Conservation (phyloP, 2,888 invertebrate species). For the Ariolimax columbianus region DNA sequence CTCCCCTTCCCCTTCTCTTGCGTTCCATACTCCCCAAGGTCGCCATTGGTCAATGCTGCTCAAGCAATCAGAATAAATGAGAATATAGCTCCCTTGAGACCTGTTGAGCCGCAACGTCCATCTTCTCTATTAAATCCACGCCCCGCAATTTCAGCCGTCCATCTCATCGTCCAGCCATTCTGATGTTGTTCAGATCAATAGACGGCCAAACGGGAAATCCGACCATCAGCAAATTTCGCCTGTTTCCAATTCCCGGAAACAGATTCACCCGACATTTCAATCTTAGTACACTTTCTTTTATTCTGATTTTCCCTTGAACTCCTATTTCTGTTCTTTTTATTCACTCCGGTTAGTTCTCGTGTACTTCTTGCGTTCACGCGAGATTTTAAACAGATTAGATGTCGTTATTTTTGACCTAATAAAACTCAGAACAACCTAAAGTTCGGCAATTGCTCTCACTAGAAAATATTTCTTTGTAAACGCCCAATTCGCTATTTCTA, state of each 20-base stretch:
- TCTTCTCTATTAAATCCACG: neutral
- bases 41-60: neutral
- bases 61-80: neutral
- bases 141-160: neutral
- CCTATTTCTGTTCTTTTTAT: neutral
- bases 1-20: no score
- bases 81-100: conserved; percentile 6
- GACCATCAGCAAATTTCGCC: neutral
- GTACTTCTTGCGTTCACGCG: neutral
- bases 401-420: no score
- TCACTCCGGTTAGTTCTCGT: neutral
- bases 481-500: no score
- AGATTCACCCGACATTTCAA: neutral
- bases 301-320: neutral
- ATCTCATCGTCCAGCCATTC: neutral
- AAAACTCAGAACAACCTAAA: no score
- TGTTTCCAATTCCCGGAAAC: neutral
- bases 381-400: no score
- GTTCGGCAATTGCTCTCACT: no score
- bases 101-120: neutral
- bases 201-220: neutral
- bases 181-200: neutral
- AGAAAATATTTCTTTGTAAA: no score
- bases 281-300: neutral
- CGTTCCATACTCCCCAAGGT: neutral